phyloP scores from a whole-genome alignment of 2,888 invertebrate species.

The Seladonia tumulorum region DNA sequence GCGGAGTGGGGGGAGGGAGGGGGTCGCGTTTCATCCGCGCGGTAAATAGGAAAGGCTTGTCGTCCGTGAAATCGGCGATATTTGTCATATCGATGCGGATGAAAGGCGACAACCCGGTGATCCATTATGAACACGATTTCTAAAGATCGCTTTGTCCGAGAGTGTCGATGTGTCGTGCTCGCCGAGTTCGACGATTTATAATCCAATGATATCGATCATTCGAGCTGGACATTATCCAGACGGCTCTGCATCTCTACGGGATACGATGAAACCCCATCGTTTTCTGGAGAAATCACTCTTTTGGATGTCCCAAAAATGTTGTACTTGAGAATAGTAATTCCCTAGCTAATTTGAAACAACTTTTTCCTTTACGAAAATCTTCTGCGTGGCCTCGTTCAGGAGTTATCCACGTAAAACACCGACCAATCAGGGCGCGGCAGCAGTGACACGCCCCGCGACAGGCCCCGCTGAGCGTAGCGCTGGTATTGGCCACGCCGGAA shows the following conservation, averaged over 20 bases:
- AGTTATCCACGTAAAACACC: too few relatives aligned
- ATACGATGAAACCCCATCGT: slow-evolving; percentile 16
- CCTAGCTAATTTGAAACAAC: too few relatives aligned
- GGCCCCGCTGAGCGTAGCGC: too few relatives aligned
- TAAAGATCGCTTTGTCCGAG: slow-evolving; percentile 53
- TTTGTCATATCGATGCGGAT: slow-evolving; percentile 44
- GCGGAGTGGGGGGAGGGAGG: too few relatives aligned
- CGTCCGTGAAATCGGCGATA: slow-evolving; percentile 36
- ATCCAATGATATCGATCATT: slow-evolving; percentile 45
- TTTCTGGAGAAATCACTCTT: too few relatives aligned
- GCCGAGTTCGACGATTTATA: slow-evolving; percentile 45
- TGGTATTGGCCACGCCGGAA: too few relatives aligned
- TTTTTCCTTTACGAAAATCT: too few relatives aligned
- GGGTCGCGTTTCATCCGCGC: background rate
- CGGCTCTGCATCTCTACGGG: slow-evolving; percentile 24
- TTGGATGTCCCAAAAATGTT: too few relatives aligned
- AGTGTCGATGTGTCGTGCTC: slow-evolving; percentile 30
- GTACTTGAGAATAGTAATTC: too few relatives aligned
- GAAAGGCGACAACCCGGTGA: slow-evolving; percentile 48
- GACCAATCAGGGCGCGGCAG: too few relatives aligned
- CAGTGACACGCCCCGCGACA: too few relatives aligned
- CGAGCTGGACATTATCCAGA: slow-evolving; percentile 21
- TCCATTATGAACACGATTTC: slow-evolving; percentile 52
- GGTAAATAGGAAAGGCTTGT: slow-evolving; percentile 10
- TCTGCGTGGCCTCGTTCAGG: too few relatives aligned